phyloP scores from a whole-genome alignment of 2,113 vertebrate genomes.

The Microcebus ravelobensis region DNA sequence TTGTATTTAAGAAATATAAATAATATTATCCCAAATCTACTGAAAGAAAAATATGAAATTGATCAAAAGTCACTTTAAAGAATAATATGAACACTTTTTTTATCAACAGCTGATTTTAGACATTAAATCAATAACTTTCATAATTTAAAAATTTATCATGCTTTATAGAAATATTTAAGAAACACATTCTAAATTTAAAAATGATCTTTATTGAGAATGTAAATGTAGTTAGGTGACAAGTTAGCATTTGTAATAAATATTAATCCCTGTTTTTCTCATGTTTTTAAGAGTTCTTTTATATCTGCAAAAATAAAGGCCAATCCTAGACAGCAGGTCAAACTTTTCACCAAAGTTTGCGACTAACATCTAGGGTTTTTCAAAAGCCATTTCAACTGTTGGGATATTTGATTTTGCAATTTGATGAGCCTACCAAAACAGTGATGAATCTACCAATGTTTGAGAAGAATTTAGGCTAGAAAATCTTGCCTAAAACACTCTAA shows the following conservation, averaged over 20 bases:
- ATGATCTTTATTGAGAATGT: background rate
- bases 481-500: background rate
- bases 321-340: background rate
- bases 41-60: background rate
- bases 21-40: background rate
- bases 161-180: background rate
- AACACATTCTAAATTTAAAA: constrained; percentile 24
- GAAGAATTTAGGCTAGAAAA: constrained; percentile 5
- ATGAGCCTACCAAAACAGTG: background rate
- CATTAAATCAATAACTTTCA: background rate
- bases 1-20: constrained; percentile 29
- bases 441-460: background rate
- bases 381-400: background rate
- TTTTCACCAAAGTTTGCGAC: constrained; percentile 4
- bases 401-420: background rate
- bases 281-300: background rate
- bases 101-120: constrained; percentile 26
- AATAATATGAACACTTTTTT: background rate
- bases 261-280: background rate
- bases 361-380: background rate
- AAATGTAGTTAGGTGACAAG: background rate
- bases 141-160: background rate
- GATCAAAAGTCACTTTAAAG: background rate
- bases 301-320: background rate
- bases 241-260: background rate